Conservation (phyloP, 2,113 vertebrate species). For the Tringa solitaria region DNA sequence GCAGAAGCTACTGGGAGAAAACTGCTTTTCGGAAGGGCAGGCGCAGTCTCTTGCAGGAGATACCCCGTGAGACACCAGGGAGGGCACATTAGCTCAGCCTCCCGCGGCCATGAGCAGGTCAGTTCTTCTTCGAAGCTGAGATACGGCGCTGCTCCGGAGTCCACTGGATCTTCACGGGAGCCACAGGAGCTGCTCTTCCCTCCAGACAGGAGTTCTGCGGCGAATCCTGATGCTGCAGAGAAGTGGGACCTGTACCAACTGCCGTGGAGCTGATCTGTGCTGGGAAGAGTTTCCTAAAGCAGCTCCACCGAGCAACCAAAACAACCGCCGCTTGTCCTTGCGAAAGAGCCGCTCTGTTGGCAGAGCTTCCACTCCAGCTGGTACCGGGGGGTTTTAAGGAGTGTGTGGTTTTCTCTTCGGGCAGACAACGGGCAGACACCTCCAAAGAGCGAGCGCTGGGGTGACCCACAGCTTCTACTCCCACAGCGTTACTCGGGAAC, state of each 20-base stretch:
- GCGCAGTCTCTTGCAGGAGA: neutral
- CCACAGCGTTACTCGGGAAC: neutral
- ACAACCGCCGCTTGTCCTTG: neutral
- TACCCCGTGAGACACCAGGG: neutral
- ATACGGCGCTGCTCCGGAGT: neutral
- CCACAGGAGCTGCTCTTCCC: neutral
- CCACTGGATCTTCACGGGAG: neutral
- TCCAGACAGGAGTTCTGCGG: neutral
- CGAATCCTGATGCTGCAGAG: neutral
- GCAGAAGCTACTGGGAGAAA: neutral
- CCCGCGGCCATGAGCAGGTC: neutral
- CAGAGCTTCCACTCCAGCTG: neutral
- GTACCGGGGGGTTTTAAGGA: neutral
- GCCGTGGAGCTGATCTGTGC: neutral
- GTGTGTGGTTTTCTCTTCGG: accelerated
- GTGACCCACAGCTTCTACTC: neutral
- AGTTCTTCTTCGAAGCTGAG: neutral
- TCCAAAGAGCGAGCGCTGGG: neutral
- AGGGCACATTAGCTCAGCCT: neutral
- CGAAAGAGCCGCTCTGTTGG: neutral
- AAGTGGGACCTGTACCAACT: neutral
- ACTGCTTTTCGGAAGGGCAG: neutral
- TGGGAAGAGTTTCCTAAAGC: neutral
- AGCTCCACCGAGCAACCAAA: neutral
- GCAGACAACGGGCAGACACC: no score